Base-by-base conservation (phyloP, 1,140 invertebrate genomes). In the Pseudomyrmex pallidus region DNA sequence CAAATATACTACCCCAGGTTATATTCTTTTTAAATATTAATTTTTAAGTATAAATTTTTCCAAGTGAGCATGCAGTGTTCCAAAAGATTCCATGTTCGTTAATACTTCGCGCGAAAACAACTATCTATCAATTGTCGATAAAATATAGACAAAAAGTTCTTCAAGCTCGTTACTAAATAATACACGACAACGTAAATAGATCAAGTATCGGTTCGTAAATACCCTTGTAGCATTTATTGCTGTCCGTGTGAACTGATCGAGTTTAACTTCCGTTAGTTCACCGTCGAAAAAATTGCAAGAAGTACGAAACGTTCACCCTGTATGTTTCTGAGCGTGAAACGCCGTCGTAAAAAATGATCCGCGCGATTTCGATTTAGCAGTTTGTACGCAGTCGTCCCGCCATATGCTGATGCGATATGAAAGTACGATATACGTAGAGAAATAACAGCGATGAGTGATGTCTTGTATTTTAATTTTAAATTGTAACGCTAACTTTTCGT, bases 281-380 rank as follows among this genome's bases (percentile, higher is more conserved):
- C 4, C 7, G 35, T 35, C 35, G 35, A 1, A 35, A 13, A 15
- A 66, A 0, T 20, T 8, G 44, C 20, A 59, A 4, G 44, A 20
- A 20, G 15, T 67, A 1, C 10, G 74, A 13, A 7, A 46, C 62
- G 35, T 35, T 0, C 35, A 46, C 50, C 15, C 74, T 22, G 9
- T 20, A 46, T 68, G 13, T 44, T 12, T 3, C 15, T 20, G 48
- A 13, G 20, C 25, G 50, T 5, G 20, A 52, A 35, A 9, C 54
- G 15, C 67, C 63, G 35, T 66, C n/a, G 48, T 68, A 46, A 68
- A 57, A 68, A 57, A 68, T 68, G 74, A 77, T 57, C n/a, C 35
- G 13, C 35, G 48, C 25, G 13, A 68, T 25, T 78, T 68, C 64
- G 63, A 78, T 70, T 78, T 70, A 17, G 52, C 17, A 78, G 52